phyloP scores from a whole-genome alignment of 2,113 vertebrate genomes.

The Cheilinus undulatus region DNA sequence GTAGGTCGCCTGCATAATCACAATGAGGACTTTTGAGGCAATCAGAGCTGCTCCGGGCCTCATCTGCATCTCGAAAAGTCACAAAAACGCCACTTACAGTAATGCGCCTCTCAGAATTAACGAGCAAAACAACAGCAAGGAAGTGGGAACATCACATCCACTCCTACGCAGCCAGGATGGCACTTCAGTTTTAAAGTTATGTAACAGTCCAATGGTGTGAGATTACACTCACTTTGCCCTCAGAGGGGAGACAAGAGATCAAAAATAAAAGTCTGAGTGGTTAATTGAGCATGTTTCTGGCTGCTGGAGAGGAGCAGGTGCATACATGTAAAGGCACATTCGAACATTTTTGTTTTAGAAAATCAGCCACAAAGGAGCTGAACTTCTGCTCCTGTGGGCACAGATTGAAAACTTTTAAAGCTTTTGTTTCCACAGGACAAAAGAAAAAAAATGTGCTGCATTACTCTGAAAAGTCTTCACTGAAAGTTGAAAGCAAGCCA shows the following conservation, averaged over 20 bases:
- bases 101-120: conserved; percentile 59
- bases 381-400: conserved; percentile 3
- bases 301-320: conserved; percentile 3
- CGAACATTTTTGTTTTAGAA: not conserved
- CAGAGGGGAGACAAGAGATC: conserved; percentile 44
- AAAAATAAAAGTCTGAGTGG: conserved; percentile 58
- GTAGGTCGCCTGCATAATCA: conserved; percentile 40
- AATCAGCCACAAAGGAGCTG: not conserved
- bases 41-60: conserved; percentile 20
- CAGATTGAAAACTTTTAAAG: not conserved
- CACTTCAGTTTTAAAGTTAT: conserved; percentile 76
- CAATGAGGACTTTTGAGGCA: conserved; percentile 10
- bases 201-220: conserved; percentile 72
- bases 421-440: not conserved
- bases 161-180: conserved; percentile 77
- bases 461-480: not conserved
- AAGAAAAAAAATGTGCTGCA: not conserved
- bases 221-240: conserved; percentile 65
- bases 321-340: not conserved
- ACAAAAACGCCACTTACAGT: conserved; percentile 55
- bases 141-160: conserved; percentile 76
- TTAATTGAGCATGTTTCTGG: conserved; percentile 15
- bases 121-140: conserved; percentile 74
- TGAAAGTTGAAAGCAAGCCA: not conserved
- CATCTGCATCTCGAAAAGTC: conserved; percentile 51